phyloP scores from a whole-genome alignment of 1,140 invertebrate genomes.

The Melanaphis sacchari region DNA sequence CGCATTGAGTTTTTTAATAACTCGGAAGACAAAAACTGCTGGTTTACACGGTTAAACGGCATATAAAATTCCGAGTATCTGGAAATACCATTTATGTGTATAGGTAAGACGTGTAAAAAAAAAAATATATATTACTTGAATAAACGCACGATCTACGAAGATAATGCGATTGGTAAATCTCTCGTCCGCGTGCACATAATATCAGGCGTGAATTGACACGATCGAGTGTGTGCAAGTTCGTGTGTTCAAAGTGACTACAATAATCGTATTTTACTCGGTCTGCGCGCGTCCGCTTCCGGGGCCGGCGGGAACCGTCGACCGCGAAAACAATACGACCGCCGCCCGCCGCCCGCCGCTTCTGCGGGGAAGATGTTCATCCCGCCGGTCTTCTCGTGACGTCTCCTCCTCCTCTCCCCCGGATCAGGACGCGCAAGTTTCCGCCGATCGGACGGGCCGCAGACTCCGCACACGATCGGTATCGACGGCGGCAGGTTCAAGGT shows the following conservation, averaged over 20 bases:
- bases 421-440: background rate
- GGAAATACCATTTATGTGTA: background rate
- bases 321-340: background rate
- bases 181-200: background rate
- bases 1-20: background rate
- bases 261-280: background rate
- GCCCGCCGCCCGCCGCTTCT: background rate
- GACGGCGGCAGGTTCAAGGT: slow-evolving; percentile 52
- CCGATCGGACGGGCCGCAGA: background rate
- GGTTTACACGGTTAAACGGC: too few relatives aligned
- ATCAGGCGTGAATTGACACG: background rate
- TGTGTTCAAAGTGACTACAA: background rate
- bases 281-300: background rate
- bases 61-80: background rate
- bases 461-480: background rate
- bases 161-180: background rate
- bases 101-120: background rate
- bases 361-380: background rate
- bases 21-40: background rate
- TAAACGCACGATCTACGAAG: background rate
- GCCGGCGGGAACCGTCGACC: background rate
- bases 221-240: background rate
- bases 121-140: background rate
- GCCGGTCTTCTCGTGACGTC: slow-evolving; percentile 6
- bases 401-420: background rate